phyloP scores from a whole-genome alignment of 2,113 vertebrate species.

The Chloroceryle aenea region DNA sequence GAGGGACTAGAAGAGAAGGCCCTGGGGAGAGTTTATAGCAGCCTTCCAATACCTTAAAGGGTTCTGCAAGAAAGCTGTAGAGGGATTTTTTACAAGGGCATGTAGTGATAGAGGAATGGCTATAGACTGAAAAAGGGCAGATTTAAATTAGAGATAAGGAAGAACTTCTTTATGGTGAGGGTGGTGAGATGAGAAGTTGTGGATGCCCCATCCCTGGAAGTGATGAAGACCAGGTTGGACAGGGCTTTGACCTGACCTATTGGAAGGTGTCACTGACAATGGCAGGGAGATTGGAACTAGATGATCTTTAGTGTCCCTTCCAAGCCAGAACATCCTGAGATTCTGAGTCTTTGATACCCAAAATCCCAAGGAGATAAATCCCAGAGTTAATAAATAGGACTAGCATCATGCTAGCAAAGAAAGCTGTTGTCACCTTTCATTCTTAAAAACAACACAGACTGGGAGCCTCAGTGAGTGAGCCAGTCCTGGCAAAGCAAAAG shows the following conservation, averaged over 20 bases:
- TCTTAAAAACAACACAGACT: not conserved
- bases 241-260: not conserved
- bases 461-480: not conserved
- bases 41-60: not conserved
- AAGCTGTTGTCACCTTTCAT: not conserved
- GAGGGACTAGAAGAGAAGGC: not conserved
- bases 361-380: not conserved
- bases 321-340: not conserved
- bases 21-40: not conserved
- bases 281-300: not conserved
- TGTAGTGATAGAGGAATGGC: not conserved
- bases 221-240: not conserved
- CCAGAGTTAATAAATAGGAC: not conserved
- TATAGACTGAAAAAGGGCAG: not conserved
- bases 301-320: not conserved
- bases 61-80: not conserved
- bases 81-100: not conserved
- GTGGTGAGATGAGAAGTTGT: not conserved
- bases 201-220: not conserved
- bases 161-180: not conserved
- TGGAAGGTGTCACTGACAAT: not conserved
- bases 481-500: not conserved
- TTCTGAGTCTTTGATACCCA: not conserved
- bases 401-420: not conserved
- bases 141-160: not conserved